Evolutionary conservation across 2,797 vertebrate genomes (phyloP), one percentile per base, ranked within the genome.

Genomic region (Sebastes itinus): DNA sequence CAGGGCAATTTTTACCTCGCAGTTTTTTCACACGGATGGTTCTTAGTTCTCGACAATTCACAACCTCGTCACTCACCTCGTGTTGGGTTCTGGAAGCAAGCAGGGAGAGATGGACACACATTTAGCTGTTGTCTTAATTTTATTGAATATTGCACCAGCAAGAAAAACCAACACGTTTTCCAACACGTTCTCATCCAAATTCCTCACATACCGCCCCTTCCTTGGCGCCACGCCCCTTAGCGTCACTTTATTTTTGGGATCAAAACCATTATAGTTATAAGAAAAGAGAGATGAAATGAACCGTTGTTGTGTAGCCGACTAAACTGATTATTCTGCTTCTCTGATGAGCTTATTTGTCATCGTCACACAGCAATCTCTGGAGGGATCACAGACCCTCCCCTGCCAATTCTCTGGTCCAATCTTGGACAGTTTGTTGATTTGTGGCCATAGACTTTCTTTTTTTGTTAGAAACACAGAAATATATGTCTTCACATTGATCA

Each of bases 251-350:
- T 52, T 52, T 52, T 52, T 9, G 46, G 46, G 0, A 52, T 52
- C 46, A 52, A 20, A 52, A 52, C 18, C 46, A 52, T n/a, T 49
- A 49, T 49, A 49, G 42, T 38, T 52, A 58, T 83, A 60, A 69
- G 32, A 46, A 69, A 73, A 38, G 25, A 70, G n/a, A 73, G 25
- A 71, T 63, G 18, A 67, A 83, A 82, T 25, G 3, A 83, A 66
- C 52, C 61, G 22, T 64, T 77, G 52, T 49, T 20, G 20, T 70
- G 20, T 13, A 73, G 73, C 8, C 7, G 1, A 38, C 60, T 62
- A 59, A 80, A 88, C 64, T 58, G 35, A 83, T 87, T 79, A 78
- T 81, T 88, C 61, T 42, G 52, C 32, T 73, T 72, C 84, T 60
- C 16, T 66, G 49, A 71, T 70, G 35, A 88, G 46, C 23, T 59